These are phyloP conservation scores for Perizoma flavofasciatum DNA, from an alignment of 2,888 invertebrate species.

Conservation along the genomic window DNA sequence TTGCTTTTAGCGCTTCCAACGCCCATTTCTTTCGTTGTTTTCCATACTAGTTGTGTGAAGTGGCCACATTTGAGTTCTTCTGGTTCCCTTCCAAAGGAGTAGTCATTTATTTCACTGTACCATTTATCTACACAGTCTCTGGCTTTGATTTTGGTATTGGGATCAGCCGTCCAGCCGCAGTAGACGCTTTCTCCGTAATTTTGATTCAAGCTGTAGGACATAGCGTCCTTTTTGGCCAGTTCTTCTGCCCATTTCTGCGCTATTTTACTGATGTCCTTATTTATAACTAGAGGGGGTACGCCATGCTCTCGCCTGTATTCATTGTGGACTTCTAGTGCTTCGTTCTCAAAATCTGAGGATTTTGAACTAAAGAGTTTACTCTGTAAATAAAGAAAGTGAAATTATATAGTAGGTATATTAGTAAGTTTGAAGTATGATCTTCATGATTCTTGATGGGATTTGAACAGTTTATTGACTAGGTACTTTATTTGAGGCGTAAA, in stretches of 20 bases:
- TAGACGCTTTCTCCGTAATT: conserved; percentile 89
- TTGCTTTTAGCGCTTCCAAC: conserved; percentile 90
- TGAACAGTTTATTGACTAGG: no score
- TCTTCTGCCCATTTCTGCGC: conserved; percentile 89
- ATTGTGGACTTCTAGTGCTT: conserved; percentile 73
- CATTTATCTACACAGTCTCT: conserved; percentile 89
- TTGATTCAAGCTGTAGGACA: conserved; percentile 86
- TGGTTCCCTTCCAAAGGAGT: conserved; percentile 87
- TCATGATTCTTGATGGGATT: no score
- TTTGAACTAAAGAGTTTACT: conserved; percentile 72
- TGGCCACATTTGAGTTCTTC: conserved; percentile 85
- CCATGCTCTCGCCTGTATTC: conserved; percentile 75
- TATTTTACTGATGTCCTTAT: conserved; percentile 85
- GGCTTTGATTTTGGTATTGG: conserved; percentile 86
- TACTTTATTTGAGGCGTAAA: no score
- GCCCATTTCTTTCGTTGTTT: conserved; percentile 88
- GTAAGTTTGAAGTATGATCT: no score
- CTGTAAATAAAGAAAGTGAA: conserved; percentile 51
- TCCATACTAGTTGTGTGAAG: conserved; percentile 94
- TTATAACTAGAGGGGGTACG: conserved; percentile 77
- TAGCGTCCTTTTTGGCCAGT: conserved; percentile 85
- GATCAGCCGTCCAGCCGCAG: conserved; percentile 87
- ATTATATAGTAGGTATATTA: not conserved
- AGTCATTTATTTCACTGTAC: conserved; percentile 90
- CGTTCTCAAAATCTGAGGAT: conserved; percentile 69